Percentiles rank a stretch among this genome's conserved stretches.
Evolutionary conservation across 2,797 vertebrate species (phyloP).

Genomic region (Urocyon cinereoargenteus): DNA sequence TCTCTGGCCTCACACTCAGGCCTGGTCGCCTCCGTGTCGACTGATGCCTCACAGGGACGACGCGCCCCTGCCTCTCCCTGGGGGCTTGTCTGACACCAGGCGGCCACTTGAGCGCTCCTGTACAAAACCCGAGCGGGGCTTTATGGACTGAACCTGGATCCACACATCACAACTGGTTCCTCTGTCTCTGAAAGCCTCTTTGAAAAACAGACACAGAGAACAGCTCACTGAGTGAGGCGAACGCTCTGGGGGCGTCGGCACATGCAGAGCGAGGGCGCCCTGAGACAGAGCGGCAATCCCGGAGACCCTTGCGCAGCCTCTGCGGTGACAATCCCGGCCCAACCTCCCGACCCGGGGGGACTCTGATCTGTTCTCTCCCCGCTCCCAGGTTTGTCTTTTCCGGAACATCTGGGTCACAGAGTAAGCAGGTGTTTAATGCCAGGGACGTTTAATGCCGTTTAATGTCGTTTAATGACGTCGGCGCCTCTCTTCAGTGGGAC

Average conservation of each 20-base stretch:
- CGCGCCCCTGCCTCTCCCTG: not conserved
- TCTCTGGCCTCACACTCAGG: not conserved
- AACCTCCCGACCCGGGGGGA: too few species aligned
- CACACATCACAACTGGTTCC: not conserved
- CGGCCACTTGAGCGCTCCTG: not conserved
- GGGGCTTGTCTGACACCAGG: too few species aligned
- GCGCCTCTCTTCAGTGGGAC: rapidly evolving
- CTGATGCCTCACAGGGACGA: not conserved
- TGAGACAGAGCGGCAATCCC: too few species aligned
- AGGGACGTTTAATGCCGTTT: too few species aligned
- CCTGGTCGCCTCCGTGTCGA: too few species aligned
- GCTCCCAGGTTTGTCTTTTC: too few species aligned
- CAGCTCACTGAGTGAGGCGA: not conserved
- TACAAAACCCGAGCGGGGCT: not conserved
- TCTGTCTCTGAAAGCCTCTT: not conserved
- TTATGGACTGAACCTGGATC: not conserved
- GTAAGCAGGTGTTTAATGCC: too few species aligned
- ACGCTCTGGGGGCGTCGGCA: not conserved
- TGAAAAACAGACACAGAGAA: not conserved
- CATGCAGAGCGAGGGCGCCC: rapidly evolving
- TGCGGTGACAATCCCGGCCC: too few species aligned
- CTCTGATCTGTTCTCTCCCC: too few species aligned
- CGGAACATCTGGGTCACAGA: too few species aligned
- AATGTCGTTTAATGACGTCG: rapidly evolving
- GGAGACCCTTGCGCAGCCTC: too few species aligned